Evolutionary conservation across 1,140 invertebrate genomes (phyloP), one percentile per base, ranked within the genome.

Genomic region (Acromyrmex charruanus): DNA sequence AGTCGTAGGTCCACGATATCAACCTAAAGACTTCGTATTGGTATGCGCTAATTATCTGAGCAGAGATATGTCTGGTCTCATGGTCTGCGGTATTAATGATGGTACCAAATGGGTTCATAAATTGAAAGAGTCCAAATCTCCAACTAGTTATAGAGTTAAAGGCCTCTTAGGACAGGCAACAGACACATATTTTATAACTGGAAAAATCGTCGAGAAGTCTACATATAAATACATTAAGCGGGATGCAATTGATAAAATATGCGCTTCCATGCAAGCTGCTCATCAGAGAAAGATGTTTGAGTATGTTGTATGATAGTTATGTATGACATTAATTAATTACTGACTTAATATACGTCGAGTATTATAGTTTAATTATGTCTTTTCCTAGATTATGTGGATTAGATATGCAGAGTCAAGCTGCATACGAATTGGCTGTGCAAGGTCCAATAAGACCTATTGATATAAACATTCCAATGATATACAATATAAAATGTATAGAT

Each of bases 241-340:
- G 81, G 94, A 93, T 39, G 96, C 96, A 82, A 95, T 99, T 12
- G 97, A 98, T 89, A 96, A 95, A 87, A 91, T 98, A 12, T 96
- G 98, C 53, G 96, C 97, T 9, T 95, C 97, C 5, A 97, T 98
- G 93, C 98, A 99, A 94, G 96, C 98, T 12, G 96, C 97, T 35
- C 98, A 99, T 95, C 98, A 98, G 94, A 96, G 96, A 88, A 96
- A 97, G 91, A 98, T 98, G 97, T 98, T 97, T 94, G 95, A 98
- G 97, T 98, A 96, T 96, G 97, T 87, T 75, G 14, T 66, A n/a
- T 5, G 7, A 66, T 58, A 25, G 68, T 71, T 66, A 68, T 63
- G 31, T 59, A 72, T 58, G 2, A 44, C 9, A 10, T 10, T 44
- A 44, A 44, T 44, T 44, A 44, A 44, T 44, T 44, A 44, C 21